Percentiles rank a stretch among this genome's conserved stretches.
phyloP scores from a whole-genome alignment of 2,888 invertebrate species.

The Pyrrhosoma nymphula region DNA sequence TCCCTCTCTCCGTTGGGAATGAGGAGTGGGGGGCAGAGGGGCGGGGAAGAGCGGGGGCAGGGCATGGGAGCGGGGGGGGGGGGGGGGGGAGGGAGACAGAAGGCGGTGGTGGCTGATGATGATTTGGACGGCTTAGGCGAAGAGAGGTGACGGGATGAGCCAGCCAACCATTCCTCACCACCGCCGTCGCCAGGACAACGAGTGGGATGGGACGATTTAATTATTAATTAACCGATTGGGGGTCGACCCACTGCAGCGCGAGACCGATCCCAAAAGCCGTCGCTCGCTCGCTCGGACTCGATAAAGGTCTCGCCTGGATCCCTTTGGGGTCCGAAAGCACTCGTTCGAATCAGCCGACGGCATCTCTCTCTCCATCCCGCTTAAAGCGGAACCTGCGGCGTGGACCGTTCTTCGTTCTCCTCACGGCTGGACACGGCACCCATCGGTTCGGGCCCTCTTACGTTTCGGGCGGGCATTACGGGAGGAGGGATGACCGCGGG shows the following conservation, averaged over 20 bases:
- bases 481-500: neutral
- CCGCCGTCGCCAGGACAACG: neutral
- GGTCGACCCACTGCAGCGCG: neutral
- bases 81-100: neutral
- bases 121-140: neutral
- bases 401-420: too few relatives aligned
- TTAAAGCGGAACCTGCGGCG: too few relatives aligned
- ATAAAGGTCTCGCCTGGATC: too few relatives aligned
- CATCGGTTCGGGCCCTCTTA: too few relatives aligned
- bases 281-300: too few relatives aligned
- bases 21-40: neutral
- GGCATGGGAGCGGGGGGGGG: too few relatives aligned
- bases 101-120: neutral
- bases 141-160: neutral
- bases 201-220: constrained; percentile 18
- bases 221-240: neutral
- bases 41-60: neutral
- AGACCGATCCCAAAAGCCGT: neutral
- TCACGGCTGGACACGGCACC: too few relatives aligned
- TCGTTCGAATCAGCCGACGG: too few relatives aligned
- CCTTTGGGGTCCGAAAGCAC: too few relatives aligned
- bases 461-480: neutral
- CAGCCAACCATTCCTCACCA: neutral
- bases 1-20: neutral
- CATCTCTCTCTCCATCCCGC: too few relatives aligned